Evolutionary conservation across 1,140 invertebrate genomes (phyloP).

Genomic region (Cyclargus thomasi): DNA sequence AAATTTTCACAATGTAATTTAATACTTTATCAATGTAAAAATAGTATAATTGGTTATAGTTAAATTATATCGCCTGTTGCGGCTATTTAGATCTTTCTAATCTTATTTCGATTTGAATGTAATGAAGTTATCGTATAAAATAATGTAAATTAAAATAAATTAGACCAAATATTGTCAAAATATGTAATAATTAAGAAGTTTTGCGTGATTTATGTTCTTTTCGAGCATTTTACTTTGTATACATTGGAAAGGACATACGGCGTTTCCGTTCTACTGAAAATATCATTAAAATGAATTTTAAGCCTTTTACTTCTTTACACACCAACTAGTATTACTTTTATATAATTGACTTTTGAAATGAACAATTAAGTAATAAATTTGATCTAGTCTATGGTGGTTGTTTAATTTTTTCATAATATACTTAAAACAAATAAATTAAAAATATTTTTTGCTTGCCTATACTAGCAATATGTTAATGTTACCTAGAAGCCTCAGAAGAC

Average conservation of each 20-base stretch:
- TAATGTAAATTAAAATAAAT: no score
- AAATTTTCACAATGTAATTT: slow-evolving; percentile 19
- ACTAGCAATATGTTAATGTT: no score
- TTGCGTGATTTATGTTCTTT: no score
- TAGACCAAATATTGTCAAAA: no score
- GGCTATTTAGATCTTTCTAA: not conserved
- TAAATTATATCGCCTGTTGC: not conserved
- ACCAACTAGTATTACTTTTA: slow-evolving; percentile 4
- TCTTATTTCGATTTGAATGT: not conserved
- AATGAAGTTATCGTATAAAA: no score
- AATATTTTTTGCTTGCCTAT: no score
- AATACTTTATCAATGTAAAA: not conserved
- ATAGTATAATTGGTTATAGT: slow-evolving; percentile 1
- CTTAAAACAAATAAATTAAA: no score
- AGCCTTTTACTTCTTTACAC: not conserved
- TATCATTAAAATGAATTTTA: not conserved
- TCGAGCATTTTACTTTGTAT: not conserved
- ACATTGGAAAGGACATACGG: not conserved
- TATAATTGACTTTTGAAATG: not conserved
- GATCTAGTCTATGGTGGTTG: not conserved
- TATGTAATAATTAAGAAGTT: no score
- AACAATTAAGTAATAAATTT: slow-evolving; percentile 2
- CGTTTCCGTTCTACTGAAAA: not conserved
- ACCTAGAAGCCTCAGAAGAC: no score
- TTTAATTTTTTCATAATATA: not conserved